Evolutionary conservation across 2,888 invertebrate species (phyloP), one percentile per base, ranked within the genome.

Genomic region (Parascotia fuliginaria): DNA sequence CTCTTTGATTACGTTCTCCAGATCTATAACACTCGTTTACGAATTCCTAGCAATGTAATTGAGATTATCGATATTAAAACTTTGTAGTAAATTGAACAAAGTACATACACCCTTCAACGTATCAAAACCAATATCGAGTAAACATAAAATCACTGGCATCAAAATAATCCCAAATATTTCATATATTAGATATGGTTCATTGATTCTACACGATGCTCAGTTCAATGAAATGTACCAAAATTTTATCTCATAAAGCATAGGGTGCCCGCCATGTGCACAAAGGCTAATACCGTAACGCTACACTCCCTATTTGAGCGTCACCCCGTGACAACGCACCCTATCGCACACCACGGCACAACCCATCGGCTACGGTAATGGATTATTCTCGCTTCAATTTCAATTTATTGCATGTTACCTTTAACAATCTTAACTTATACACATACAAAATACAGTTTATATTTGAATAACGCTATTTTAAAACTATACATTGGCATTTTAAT

Each of bases 331-430:
- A 60, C 74, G 65, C 77, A 71, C 79, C 78, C 75, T 24, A 24
- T 7, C 63, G 69, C 63, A 65, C 69, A 65, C 68, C 65, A 77
- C 77, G 76, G 77, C 79, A 78, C 78, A 70, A 73, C 68, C 73
- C 75, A 79, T 77, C 69, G 64, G 61, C 59, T 74, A 76, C 70
- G 74, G 72, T 74, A 81, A 77, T 77, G 70, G 74, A 75, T 73
- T 76, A 73, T 74, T 68, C 55, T 49, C 55, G 45, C 52, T 54
- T 31, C 36, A 34, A 15, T 45, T 45, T 33, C 34, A 32, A 29
- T 34, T 34, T 19, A 32, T 55, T 51, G 36, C 41, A 48, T 38
- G 16, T 38, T 9, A 57, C 24, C 16, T 7, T 7, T 31, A 2
- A 13, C 31, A 31, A 0, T 9, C 13, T 6, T 13, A 13, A 13